phyloP scores from a whole-genome alignment of 2,113 vertebrate species.

The Anolis sagrei region DNA sequence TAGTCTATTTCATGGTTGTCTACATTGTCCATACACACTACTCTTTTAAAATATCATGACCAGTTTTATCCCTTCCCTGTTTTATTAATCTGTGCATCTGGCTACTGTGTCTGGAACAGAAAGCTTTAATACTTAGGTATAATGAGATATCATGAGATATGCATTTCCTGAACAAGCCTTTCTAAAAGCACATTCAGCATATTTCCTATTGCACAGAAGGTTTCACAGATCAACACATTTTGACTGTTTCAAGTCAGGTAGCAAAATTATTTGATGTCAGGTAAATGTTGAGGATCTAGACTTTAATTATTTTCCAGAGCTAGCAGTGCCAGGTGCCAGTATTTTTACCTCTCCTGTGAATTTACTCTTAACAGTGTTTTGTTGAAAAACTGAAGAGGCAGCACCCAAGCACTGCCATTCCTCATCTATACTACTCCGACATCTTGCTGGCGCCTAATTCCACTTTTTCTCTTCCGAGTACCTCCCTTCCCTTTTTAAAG shows the following conservation, averaged over 20 bases:
- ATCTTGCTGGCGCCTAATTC: no score
- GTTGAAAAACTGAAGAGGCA: neutral
- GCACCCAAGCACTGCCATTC: neutral
- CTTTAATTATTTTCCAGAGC: neutral
- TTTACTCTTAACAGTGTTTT: neutral
- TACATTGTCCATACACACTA: neutral
- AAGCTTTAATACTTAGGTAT: neutral
- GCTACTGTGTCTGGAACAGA: neutral
- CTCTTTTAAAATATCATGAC: neutral
- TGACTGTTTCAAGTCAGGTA: no score
- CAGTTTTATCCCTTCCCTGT: neutral
- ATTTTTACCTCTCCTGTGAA: neutral
- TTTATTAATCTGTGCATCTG: no score
- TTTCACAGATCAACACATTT: neutral
- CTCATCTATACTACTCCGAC: neutral
- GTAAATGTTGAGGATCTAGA: no score
- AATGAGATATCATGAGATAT: neutral
- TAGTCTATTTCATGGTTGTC: neutral
- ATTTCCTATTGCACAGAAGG: neutral
- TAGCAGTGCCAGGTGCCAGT: neutral
- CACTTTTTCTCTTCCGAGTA: neutral
- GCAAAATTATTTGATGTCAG: no score
- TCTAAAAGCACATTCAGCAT: neutral
- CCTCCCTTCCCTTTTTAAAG: no score
- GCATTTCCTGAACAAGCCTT: neutral